Conservation (phyloP, 2,113 vertebrate genomes). For the Cavia porcellus region DNA sequence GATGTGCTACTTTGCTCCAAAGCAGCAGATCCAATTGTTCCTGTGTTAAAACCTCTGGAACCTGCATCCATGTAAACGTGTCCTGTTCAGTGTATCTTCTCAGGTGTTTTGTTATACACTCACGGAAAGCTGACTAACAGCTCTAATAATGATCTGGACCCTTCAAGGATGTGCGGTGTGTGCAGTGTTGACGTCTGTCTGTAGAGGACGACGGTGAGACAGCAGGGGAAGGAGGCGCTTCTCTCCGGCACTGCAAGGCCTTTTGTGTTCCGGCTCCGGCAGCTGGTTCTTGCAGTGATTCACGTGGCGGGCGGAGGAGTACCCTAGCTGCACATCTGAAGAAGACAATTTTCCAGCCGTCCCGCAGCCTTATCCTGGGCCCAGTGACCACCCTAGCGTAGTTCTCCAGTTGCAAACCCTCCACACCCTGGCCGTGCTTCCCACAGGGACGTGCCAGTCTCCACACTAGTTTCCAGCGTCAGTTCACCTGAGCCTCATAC, state of each 20-base stretch:
- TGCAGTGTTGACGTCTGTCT: not conserved
- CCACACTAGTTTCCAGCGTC: not conserved
- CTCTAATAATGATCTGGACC: not conserved
- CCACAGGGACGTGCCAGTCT: not conserved
- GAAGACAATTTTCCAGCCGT: not conserved
- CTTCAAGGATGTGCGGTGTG: not conserved
- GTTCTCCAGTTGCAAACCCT: not conserved
- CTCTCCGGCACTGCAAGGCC: not conserved
- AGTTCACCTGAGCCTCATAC: not conserved
- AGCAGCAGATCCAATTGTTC: not conserved
- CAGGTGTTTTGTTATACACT: not conserved
- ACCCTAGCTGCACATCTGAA: not conserved
- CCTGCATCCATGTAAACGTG: not conserved
- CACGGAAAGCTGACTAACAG: not conserved
- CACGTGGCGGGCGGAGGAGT: rapidly evolving
- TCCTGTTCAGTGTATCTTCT: not conserved
- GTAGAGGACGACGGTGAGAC: not conserved
- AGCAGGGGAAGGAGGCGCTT: not conserved
- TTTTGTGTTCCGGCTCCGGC: not conserved
- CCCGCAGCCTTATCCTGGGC: not conserved
- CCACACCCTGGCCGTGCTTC: not conserved
- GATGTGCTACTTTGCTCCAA: not conserved
- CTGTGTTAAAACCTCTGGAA: not conserved
- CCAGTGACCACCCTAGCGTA: not conserved
- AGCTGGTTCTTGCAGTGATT: not conserved